Conservation (phyloP, 2,113 vertebrate species). For the Colossoma macropomum region DNA sequence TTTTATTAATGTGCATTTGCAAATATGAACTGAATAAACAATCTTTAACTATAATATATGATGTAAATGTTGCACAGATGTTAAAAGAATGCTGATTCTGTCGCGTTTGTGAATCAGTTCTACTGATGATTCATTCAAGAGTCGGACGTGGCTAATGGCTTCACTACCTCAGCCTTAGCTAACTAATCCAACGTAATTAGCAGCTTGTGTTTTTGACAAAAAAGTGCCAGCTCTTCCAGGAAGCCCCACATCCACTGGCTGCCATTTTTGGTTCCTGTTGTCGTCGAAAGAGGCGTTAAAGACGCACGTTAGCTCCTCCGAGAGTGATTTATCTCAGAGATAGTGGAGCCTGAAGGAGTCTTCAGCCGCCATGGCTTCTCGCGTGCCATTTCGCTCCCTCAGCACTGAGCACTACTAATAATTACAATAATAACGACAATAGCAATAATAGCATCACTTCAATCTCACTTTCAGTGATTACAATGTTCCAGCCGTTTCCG, state of each 20-base stretch:
- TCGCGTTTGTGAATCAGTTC: not conserved
- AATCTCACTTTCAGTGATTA: conserved; percentile 81
- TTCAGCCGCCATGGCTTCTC: conserved; percentile 58
- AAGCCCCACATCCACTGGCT: conserved; percentile 58
- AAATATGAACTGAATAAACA: too few relatives aligned
- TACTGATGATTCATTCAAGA: too few relatives aligned
- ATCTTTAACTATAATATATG: too few relatives aligned
- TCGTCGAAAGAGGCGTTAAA: not conserved
- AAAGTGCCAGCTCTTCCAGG: conserved; percentile 56
- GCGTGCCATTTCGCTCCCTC: conserved; percentile 37
- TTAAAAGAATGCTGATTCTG: too few relatives aligned
- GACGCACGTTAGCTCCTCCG: conserved; percentile 34
- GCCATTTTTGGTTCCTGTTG: conserved; percentile 61
- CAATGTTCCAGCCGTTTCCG: conserved; percentile 76
- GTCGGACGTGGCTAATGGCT: conserved; percentile 44
- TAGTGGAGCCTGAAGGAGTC: not conserved
- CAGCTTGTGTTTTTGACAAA: conserved; percentile 50
- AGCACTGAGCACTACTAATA: conserved; percentile 58
- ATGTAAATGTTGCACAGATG: too few relatives aligned
- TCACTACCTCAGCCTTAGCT: conserved; percentile 51
- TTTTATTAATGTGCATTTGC: too few relatives aligned
- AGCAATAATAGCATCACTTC: conserved; percentile 77
- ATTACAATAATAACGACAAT: conserved; percentile 76
- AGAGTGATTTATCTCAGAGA: conserved; percentile 37
- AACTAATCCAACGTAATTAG: conserved; percentile 74